Base-by-base conservation (phyloP, 2,113 vertebrate genomes). In the Hystrix cristata region DNA sequence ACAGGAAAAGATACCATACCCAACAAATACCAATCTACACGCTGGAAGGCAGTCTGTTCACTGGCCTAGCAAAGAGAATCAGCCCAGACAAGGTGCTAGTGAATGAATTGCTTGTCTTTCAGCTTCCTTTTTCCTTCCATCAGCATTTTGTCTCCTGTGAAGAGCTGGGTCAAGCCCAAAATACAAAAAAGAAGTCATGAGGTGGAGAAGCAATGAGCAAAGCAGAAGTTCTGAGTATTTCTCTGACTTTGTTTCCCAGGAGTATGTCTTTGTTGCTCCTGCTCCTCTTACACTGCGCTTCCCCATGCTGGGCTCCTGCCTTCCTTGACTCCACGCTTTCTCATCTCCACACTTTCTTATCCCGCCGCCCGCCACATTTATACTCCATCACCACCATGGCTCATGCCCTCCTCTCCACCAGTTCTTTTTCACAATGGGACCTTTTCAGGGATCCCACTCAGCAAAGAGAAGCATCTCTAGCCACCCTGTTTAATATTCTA, bases 231-330 rank as follows among this genome's bases (percentile, higher is more conserved):
- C 25, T 15, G 89, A 59, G 43, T 31, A n/a, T 53, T 65, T 38
- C 38, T 21, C 89, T 64, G 91, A 92, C 14, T 34, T 62, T 83
- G 34, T 82, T 60, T 1, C 53, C 14, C 1, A 8, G 2, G 23
- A 27, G n/a, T 53, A 57, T 31, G 6, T 12, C 12, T 53, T 59
- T 55, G 2, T 5, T 4, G 1, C 19, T 1, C 18, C 69, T 69
- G 34, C 31, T 71, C 10, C 11, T 46, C 38, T 38, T 46, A 15
- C 38, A 38, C 31, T 31, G 25, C 29, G 0, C 27, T 60, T 7
- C 76, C 12, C 53, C 14, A 9, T 0, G 0, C 38, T 16, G 19
- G 19, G 46, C n/a, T 25, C 15, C 31, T 14, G 10, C 13, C 53
- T 34, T 64, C 13, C 80, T 43, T 0, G n/a, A 29, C 85, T 82